Evolutionary conservation across 2,888 invertebrate species (phyloP), one percentile per base, ranked within the genome.

Genomic region (Dusona sp.): DNA sequence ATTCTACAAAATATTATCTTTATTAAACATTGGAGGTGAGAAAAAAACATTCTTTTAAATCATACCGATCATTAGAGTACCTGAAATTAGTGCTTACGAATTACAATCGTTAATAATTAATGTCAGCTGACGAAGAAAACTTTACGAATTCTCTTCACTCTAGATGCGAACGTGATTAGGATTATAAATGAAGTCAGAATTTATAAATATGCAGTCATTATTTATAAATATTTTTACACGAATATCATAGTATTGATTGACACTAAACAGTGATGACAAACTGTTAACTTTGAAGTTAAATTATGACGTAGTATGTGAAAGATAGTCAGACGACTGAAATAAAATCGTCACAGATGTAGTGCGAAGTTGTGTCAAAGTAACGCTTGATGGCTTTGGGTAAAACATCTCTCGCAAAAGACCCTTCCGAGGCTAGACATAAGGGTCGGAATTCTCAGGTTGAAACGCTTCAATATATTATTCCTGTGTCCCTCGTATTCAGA

Each of bases 391-490:
- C 61, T 61, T 29, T 13, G 29, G 29, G 61, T 61, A 29, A 61
- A 61, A 29, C 61, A 61, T 61, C 29, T 61, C 16, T 29, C 16
- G 16, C 61, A 61, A 61, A 29, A 61, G 61, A 61, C 16, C 29
- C 61, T 61, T 29, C 29, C 29, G 61, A 61, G 29, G 29, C 61
- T 2, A 16, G 61, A 29, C 0, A 29, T 29, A 61, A 29, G 61
- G 61, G 61, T 61, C 61, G 29, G 16, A 61, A 29, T 16, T 61
- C 61, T 61, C 61, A 29, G 61, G 61, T 29, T 29, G 29, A n/a
- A 29, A 61, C 61, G 29, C 61, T 61, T 61, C 61, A 61, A 61
- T 61, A 61, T 61, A 29, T 61, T 61, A 61, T 61, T 61, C 16
- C 29, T 29, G 16, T 29, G 61, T 61, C 29, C 29, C 61, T 61